Evolutionary conservation across 1,140 invertebrate genomes (phyloP).

Genomic region (Cydia splendana): DNA sequence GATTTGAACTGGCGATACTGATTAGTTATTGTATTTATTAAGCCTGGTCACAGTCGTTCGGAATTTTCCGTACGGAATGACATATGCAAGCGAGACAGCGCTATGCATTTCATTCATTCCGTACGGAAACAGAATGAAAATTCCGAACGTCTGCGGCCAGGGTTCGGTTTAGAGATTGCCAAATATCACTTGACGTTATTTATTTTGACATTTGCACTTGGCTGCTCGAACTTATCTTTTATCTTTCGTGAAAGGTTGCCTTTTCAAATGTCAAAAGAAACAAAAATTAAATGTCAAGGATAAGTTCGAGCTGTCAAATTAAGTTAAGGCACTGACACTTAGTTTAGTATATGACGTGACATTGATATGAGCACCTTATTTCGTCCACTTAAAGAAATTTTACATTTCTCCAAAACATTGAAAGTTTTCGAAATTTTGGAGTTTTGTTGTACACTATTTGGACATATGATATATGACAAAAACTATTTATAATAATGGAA

Average conservation of each 20-base stretch:
- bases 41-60: too few relatives aligned
- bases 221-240: neutral
- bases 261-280: slow-evolving; percentile 9
- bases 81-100: too few relatives aligned
- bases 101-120: too few relatives aligned
- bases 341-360: slow-evolving; percentile 25
- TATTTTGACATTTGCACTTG: slow-evolving; percentile 28
- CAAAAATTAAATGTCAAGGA: too few relatives aligned
- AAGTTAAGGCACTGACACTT: slow-evolving; percentile 18
- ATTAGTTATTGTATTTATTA: slow-evolving; percentile 8
- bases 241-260: neutral
- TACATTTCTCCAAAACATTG: slow-evolving; percentile 25
- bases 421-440: neutral
- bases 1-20: neutral
- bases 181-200: slow-evolving; percentile 31
- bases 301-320: slow-evolving; percentile 10
- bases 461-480: slow-evolving; percentile 20
- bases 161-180: slow-evolving; percentile 18
- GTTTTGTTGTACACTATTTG: slow-evolving; percentile 18
- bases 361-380: slow-evolving; percentile 23
- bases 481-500: slow-evolving; percentile 31
- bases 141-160: too few relatives aligned
- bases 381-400: slow-evolving; percentile 22
- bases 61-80: too few relatives aligned
- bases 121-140: too few relatives aligned